Evolutionary conservation across 1,140 invertebrate species (phyloP), one percentile per base, ranked within the genome.

Genomic region (Parapsyche elsis): DNA sequence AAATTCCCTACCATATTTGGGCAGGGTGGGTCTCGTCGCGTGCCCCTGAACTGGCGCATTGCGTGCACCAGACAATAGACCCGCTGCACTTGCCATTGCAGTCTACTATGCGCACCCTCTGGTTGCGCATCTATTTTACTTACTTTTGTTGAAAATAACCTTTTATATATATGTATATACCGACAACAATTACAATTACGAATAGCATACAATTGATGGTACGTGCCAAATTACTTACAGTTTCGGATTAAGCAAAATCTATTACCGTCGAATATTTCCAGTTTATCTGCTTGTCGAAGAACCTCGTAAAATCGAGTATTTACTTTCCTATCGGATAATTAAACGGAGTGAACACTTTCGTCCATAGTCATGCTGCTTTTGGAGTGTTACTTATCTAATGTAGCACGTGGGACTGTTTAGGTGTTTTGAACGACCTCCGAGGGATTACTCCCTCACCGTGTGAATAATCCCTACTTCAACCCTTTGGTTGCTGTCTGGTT

Each of bases 61-160:
- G 71, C 71, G 71, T 73, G 71, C 71, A 73, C 4, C 14, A 21
- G n/a, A 73, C 45, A 73, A 73, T 71, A 71, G 67, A 71, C 24
- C 24, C 67, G 26, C 24, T 71, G 67, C 67, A 71, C 67, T 71
- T 71, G 67, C 57, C 9, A 16, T 61, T 23, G 64, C 64, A 24
- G 21, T 24, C 10, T 14, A 14, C 16, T 53, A 53, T 53, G 49
- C 49, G 10, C 16, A 53, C 16, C 10, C 16, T 53, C 49, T 53
- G 30, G 30, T 4, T 53, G 16, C 16, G 16, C 49, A 53, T 14
- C 16, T 12, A 53, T 53, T 53, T 4, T 53, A 5, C 49, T 14
- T 53, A 53, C 10, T 53, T 53, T 12, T 53, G 16, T 53, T 38
- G 30, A 38, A 53, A 5, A 12, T 53, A n/a, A n/a, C n/a, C n/a